These are phyloP conservation scores for Calephelis virginiensis DNA, from an alignment of 1,140 invertebrate species.

Conservation along the genomic window DNA sequence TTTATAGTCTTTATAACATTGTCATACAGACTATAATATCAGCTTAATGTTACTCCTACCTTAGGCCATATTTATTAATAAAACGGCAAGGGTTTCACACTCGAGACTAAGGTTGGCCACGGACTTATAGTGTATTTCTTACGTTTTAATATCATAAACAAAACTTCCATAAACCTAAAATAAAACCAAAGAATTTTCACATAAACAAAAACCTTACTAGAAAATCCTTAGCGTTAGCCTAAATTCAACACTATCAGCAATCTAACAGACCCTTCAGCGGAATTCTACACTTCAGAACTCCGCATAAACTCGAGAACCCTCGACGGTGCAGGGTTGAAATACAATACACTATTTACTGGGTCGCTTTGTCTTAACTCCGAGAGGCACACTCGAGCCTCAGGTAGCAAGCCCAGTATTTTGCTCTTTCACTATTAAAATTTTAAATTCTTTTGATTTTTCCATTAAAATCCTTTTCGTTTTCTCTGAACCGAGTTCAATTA, in stretches of 20 bases:
- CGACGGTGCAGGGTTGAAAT: constrained; percentile 20
- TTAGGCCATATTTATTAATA: no score
- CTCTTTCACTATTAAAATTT: constrained; percentile 11
- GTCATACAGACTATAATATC: no score
- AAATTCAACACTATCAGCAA: constrained; percentile 26
- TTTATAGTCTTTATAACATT: no score
- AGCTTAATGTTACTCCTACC: no score
- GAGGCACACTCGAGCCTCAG: constrained; percentile 34
- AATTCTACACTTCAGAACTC: constrained; percentile 36
- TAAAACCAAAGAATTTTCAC: no score
- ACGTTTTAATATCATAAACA: no score
- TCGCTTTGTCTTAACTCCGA: constrained; percentile 52
- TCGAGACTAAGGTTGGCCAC: no score
- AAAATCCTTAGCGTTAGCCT: constrained; percentile 1
- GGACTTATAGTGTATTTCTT: no score
- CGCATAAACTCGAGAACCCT: constrained; percentile 49
- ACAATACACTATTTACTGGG: constrained; percentile 60
- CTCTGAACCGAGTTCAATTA: background rate
- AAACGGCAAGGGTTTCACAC: no score
- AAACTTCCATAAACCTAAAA: no score
- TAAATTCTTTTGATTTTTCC: constrained; percentile 8
- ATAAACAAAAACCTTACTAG: background rate
- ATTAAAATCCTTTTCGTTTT: background rate
- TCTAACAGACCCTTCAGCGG: constrained; percentile 29
- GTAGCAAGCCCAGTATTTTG: constrained; percentile 23